Base-by-base conservation (phyloP, 2,113 vertebrate species). In the Pogona vitticeps region DNA sequence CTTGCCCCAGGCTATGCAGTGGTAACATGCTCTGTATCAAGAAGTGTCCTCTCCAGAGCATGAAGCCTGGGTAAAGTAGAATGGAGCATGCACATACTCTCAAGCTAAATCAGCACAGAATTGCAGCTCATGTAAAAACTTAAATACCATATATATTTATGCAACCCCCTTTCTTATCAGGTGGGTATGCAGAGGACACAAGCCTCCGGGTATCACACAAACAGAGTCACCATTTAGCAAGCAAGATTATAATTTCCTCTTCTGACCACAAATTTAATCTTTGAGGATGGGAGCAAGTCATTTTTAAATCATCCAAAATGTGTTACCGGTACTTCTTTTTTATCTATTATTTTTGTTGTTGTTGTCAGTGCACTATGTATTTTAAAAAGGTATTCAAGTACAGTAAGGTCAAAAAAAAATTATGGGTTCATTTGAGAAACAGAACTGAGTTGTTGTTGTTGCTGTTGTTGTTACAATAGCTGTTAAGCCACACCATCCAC, bases 191-290 rank as follows among this genome's bases (percentile, higher is more conserved):
- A 76, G 73, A 40, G 2, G 18, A 33, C 33, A 68, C 23, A 70
- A 52, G 23, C 17, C 80, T 52, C 14, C 2, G 42, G 21, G 20
- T 33, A 61, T 85, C 33, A 70, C n/a, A 17, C 28, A 71, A 59
- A 26, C 46, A 58, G 65, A 86, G 72, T 80, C 75, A 77, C 23
- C 13, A 68, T 28, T 72, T 59, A 61, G 26, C 76, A 86, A 59
- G 28, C 38, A 61, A 33, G 26, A 42, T 46, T 58, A 46, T 70
- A 18, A 86, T 71, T 80, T 86, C 65, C 36, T 73, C 33, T 83
- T 83, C 82, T 26, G 17, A 85, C 46, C 42, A 80, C 65, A 71
- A 80, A 26, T 61, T 86, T 86, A 80, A 80, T 86, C 46, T 86
- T 73, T 86, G 56, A 79, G 61, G 10, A 86, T 46, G 56, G 80